These are phyloP conservation scores for Arctocebus calabarensis DNA, from an alignment of 2,797 vertebrate genomes.

Conservation along the genomic window DNA sequence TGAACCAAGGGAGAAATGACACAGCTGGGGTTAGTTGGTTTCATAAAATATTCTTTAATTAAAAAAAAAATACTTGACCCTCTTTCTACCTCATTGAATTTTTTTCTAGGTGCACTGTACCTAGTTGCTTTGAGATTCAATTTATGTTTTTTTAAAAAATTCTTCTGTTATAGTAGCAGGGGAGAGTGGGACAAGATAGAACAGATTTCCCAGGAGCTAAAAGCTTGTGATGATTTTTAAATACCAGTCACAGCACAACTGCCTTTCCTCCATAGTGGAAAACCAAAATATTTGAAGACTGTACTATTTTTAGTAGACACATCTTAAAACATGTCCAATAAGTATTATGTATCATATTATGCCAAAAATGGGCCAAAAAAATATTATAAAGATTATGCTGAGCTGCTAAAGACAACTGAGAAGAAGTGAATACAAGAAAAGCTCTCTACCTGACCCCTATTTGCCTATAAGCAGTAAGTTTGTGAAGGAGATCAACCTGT, in stretches of 20 bases:
- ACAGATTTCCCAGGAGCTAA: conserved; percentile 2
- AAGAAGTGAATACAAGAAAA: neutral
- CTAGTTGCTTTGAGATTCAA: conserved; percentile 34
- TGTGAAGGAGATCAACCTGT: accelerated
- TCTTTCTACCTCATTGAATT: conserved; percentile 24
- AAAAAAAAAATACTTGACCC: neutral
- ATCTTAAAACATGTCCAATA: neutral
- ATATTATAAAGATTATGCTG: neutral
- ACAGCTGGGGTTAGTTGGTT: neutral
- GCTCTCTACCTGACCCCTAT: neutral
- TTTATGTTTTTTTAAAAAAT: neutral
- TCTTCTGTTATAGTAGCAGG: neutral
- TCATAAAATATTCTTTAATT: neutral
- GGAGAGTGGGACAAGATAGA: neutral
- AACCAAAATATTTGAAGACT: neutral
- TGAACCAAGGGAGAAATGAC: neutral
- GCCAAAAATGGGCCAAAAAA: neutral
- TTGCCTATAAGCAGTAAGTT: neutral
- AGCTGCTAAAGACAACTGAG: neutral
- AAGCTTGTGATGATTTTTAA: neutral
- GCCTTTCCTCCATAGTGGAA: neutral
- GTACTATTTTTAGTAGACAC: neutral
- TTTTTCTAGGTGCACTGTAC: neutral
- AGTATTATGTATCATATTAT: neutral
- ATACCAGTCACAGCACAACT: neutral